Evolutionary conservation across 2,797 vertebrate genomes (phyloP).

Genomic region (Allobates femoralis): DNA sequence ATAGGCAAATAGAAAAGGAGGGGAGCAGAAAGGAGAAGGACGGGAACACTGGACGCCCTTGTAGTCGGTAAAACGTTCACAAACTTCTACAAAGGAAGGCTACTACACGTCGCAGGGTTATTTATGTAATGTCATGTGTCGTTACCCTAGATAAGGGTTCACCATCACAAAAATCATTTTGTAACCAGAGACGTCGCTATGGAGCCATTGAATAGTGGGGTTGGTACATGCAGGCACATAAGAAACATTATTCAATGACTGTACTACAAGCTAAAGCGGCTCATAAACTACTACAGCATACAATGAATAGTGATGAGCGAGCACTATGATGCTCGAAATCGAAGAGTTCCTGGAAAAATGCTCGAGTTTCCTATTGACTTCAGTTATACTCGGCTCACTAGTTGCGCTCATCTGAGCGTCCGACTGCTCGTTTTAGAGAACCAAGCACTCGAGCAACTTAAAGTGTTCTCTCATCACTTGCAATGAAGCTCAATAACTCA

Average conservation of each 20-base stretch:
- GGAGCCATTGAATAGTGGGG: background rate
- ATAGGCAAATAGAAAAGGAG: slow-evolving; percentile 7
- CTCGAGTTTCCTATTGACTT: too few relatives aligned
- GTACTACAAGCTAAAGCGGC: background rate
- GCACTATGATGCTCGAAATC: too few relatives aligned
- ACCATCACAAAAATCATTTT: too few relatives aligned
- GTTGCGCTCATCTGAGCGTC: too few relatives aligned
- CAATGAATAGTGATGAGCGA: too few relatives aligned
- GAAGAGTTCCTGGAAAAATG: too few relatives aligned
- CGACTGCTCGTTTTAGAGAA: too few relatives aligned
- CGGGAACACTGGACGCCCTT: slow-evolving; percentile 12
- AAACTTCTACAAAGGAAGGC: background rate
- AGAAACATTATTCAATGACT: background rate
- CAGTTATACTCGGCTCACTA: too few relatives aligned
- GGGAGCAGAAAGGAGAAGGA: background rate
- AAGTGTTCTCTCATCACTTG: too few relatives aligned
- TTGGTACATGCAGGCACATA: background rate
- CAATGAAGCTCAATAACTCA: too few relatives aligned
- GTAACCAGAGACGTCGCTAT: background rate
- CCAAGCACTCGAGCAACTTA: too few relatives aligned
- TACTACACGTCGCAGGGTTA: background rate
- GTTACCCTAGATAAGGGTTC: background rate
- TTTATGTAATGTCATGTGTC: background rate
- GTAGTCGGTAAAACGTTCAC: background rate
- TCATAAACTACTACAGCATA: background rate